Evolutionary conservation across 1,140 invertebrate genomes (phyloP).

Genomic region (Rhynchophorus ferrugineus): DNA sequence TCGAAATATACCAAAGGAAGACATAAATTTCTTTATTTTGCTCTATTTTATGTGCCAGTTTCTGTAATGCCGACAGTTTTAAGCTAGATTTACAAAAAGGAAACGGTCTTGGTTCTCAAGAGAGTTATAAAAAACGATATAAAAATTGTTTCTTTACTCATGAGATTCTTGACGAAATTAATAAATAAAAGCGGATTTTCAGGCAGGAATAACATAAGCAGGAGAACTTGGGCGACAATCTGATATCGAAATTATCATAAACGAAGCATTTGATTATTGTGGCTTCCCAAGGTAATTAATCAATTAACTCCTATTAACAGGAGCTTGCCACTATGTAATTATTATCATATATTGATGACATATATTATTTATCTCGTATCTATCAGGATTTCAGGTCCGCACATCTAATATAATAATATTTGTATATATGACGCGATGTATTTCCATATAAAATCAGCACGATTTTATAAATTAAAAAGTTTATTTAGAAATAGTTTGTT

Average conservation of each 20-base stretch:
- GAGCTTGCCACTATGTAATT: not conserved
- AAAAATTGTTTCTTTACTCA: conserved; percentile 4
- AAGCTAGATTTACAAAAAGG: conserved; percentile 15
- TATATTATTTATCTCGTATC: not conserved
- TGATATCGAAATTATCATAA: not conserved
- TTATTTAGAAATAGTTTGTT: too few relatives aligned
- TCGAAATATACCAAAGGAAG: not conserved
- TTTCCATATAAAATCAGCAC: too few relatives aligned
- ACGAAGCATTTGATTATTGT: not conserved
- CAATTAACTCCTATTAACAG: not conserved
- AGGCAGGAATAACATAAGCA: not conserved
- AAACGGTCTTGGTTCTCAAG: conserved; percentile 11
- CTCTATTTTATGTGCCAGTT: conserved; percentile 9
- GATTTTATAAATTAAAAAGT: too few relatives aligned
- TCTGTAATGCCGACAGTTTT: conserved; percentile 17
- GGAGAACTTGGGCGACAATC: not conserved
- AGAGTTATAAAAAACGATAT: conserved; percentile 4
- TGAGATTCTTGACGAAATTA: not conserved
- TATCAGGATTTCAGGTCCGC: too few relatives aligned
- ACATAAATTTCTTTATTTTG: conserved; percentile 2
- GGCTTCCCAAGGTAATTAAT: not conserved
- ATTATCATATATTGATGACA: not conserved
- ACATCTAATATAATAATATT: too few relatives aligned
- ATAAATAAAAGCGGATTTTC: not conserved
- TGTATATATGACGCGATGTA: too few relatives aligned